Conservation (phyloP, 2,113 vertebrate genomes). For the Halichoeres trimaculatus region DNA sequence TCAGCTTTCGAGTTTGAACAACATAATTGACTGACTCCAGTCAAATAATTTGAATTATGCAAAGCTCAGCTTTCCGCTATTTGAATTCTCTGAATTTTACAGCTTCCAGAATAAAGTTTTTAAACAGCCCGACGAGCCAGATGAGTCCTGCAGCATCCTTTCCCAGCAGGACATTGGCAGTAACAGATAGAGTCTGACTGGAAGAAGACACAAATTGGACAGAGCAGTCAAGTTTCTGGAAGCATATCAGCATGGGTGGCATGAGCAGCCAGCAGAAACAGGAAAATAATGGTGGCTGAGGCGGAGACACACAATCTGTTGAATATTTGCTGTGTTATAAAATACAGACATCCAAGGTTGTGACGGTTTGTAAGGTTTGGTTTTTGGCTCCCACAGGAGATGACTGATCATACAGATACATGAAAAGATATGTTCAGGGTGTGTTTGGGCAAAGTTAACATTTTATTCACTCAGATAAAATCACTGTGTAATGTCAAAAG, state of each 20-base stretch:
- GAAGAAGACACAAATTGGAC: constrained; percentile 28
- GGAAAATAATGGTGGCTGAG: constrained; percentile 3
- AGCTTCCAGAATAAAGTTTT: constrained; percentile 3
- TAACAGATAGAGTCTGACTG: constrained; percentile 19
- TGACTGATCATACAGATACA: too few species aligned
- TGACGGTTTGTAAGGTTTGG: too few species aligned
- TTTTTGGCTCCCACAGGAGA: background rate
- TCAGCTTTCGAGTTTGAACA: constrained; percentile 31
- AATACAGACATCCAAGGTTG: too few species aligned
- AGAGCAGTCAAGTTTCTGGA: constrained; percentile 4
- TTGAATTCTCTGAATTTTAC: background rate
- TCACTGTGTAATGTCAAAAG: background rate
- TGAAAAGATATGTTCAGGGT: background rate
- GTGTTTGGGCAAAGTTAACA: background rate
- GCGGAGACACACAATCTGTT: background rate
- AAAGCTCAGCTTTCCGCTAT: constrained; percentile 5
- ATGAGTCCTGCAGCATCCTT: background rate
- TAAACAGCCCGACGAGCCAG: background rate
- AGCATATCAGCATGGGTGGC: background rate
- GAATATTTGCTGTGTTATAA: background rate
- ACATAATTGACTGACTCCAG: background rate
- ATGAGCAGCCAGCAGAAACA: constrained; percentile 6
- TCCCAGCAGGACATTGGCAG: background rate
- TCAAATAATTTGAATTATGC: constrained; percentile 31
- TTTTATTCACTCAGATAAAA: background rate